Base-by-base conservation (phyloP, 2,113 vertebrate genomes). In the Athene noctua region DNA sequence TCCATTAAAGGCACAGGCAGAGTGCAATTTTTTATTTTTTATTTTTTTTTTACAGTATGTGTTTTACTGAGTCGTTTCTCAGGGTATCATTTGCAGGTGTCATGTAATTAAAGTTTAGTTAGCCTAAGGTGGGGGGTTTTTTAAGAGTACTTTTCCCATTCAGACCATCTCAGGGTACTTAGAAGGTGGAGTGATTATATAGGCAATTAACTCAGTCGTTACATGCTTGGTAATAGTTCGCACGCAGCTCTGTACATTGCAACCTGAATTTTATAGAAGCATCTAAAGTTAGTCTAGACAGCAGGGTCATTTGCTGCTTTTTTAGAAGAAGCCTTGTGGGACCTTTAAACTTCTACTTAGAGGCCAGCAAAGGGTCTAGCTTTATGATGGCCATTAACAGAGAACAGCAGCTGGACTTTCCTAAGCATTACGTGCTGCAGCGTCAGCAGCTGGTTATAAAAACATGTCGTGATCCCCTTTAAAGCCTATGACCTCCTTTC, bases 31-130 rank as follows among this genome's bases (percentile, higher is more conserved):
- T n/a, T n/a, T n/a, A n/a, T n/a, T n/a, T 40, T 40, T 40, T 11
- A 10, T 11, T 46, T 4, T 11, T 74, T 49, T 79, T 67, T 34
- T 58, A 5, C 6, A 22, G 5, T 21, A 0, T 58, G 15, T 74
- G 4, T 67, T 49, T 92, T 87, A 87, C 44, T 68, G 80, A 79
- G 47, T 40, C 81, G 38, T 80, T 94, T 92, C 73, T 71, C 42
- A 63, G 70, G 21, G 7, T 78, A 87, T 79, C 38, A 40, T 86
- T 89, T 94, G n/a, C 61, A 89, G 68, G 61, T 95, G 70, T 81
- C 68, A 84, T 81, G 57, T 89, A 95, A 95, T 91, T 92, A 89
- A 94, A 92, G 58, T 89, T 95, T 72, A 92, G 89, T 36, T 72
- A 84, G 68, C 52, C 57, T 67, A 58, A 62, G 55, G 38, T 6